Base-by-base conservation (phyloP, 2,888 invertebrate genomes). In the Napeogenes sylphis region DNA sequence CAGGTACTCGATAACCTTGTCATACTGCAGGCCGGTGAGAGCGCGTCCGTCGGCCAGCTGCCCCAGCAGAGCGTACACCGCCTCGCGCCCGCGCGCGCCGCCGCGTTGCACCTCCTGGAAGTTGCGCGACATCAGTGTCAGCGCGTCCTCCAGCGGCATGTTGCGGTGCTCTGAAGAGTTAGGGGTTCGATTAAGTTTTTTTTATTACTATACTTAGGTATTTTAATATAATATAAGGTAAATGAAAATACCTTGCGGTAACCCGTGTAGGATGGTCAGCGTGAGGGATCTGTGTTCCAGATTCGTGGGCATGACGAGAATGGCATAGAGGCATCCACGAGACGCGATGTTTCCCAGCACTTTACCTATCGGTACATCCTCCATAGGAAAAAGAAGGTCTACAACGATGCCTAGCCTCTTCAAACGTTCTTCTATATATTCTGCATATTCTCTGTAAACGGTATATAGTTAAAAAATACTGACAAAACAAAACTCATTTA, bases 61-160 rank as follows among this genome's bases (percentile, higher is more conserved):
- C 64, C 96, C 96, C 2, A 98, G 83, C 47, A 97, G 82, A 59
- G 93, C 92, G 79, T 93, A 94, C 59, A 95, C 92, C 0, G 93
- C 91, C 70, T 93, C 93, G 0, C 95, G 93, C 1, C 92, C 92
- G 0, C 85, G 76, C 4, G 91, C 75, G 0, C 92, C 89, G 47
- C 91, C 88, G 61, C 91, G 85, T 67, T 91, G 82, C 42, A 92
- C 92, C 70, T 92, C 92, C 59, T 92, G 86, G 79, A 91, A 88
- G 81, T 96, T 95, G 1, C 94, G 92, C 8, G 93, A 92, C 42
- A 98, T 91, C 67, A 98, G 90, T 69, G 92, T 92, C 64, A 98
- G 88, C 0, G 98, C 97, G 84, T 98, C 98, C 62, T 98, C 98
- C 47, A 98, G 80, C 0, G 98, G 98, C 97, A 98, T 98, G 87